Percentiles rank a stretch among this genome's conserved stretches.
Conservation (phyloP, 53 echinoderm and acorn worm genomes). For the Holothuria scabra region DNA sequence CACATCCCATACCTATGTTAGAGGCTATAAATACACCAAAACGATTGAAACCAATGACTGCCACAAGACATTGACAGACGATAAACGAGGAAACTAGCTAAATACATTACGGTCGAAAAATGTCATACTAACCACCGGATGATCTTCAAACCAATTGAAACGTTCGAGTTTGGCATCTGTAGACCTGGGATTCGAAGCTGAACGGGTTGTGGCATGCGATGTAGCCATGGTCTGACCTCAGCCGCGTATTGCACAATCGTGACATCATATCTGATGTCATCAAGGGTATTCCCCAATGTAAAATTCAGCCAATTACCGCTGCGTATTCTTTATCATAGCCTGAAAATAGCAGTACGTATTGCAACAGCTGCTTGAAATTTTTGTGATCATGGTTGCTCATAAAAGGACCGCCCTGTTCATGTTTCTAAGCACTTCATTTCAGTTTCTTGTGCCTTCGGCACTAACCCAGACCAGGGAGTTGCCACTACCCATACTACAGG, state of each 20-base stretch:
- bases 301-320: background rate
- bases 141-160: constrained; percentile 78
- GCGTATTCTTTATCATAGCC: background rate
- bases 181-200: no score
- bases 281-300: background rate
- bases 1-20: background rate
- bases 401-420: background rate
- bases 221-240: no score
- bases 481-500: no score
- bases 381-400: background rate
- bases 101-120: background rate
- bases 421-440: no score
- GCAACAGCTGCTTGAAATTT: background rate
- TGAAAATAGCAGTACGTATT: background rate
- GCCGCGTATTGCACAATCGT: no score
- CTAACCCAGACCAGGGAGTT: background rate
- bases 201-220: no score
- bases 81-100: no score
- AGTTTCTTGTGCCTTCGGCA: no score
- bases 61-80: no score
- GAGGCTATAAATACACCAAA: background rate
- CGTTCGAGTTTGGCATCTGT: constrained; percentile 47
- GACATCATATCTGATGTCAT: no score
- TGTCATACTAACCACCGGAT: constrained; percentile 72
- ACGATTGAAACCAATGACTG: background rate